Evolutionary conservation across 2,888 invertebrate genomes (phyloP).

Genomic region (Spisula solida): DNA sequence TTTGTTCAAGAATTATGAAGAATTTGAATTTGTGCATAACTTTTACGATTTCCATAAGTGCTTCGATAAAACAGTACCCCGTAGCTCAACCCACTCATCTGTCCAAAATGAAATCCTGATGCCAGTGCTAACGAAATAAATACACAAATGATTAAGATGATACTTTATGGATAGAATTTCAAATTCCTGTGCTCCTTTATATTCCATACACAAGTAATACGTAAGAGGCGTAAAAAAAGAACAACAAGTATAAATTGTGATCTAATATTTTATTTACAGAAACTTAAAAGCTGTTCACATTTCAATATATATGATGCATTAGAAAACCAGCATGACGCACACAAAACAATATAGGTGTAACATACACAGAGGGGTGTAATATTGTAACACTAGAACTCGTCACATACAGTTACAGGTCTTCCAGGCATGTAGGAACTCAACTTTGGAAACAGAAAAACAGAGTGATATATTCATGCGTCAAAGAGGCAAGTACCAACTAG

Average conservation of each 20-base stretch:
- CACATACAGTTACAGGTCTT: background rate
- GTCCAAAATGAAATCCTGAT: too few relatives aligned
- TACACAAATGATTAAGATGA: too few relatives aligned
- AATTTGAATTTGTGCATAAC: too few relatives aligned
- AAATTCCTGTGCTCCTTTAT: too few relatives aligned
- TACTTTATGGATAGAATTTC: too few relatives aligned
- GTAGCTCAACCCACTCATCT: too few relatives aligned
- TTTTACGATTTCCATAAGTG: too few relatives aligned
- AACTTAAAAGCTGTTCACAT: conserved; percentile 30
- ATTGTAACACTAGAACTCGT: background rate
- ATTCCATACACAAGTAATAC: too few relatives aligned
- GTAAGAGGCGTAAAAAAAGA: background rate
- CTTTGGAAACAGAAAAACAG: background rate
- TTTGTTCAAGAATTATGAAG: too few relatives aligned
- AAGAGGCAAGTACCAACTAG: background rate
- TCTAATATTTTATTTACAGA: conserved; percentile 22
- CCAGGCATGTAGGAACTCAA: background rate
- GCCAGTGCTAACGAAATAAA: too few relatives aligned
- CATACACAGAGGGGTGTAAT: background rate
- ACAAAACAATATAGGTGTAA: background rate
- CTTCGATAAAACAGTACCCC: too few relatives aligned
- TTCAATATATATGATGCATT: background rate
- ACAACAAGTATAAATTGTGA: background rate
- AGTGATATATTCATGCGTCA: background rate
- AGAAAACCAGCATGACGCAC: background rate